A percentile compares a stretch with the other conserved stretches of the same genome.
Evolutionary conservation across 2,113 vertebrate species (phyloP).

Genomic region (Arvicanthis niloticus): DNA sequence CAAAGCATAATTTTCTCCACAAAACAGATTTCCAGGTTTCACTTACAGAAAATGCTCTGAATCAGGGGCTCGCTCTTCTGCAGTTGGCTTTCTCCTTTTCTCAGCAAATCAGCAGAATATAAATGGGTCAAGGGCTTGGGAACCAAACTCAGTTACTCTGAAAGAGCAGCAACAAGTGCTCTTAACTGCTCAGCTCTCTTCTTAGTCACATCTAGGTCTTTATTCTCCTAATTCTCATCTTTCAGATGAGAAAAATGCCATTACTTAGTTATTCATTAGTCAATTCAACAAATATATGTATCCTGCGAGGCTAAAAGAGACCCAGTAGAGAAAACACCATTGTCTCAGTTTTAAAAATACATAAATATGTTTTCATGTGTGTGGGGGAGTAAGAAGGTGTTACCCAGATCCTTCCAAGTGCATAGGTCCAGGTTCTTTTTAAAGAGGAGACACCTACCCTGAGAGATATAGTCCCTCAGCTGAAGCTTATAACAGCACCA

Average conservation of each 20-base stretch:
- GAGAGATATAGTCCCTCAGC: neutral
- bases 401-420: neutral
- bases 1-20: conserved; percentile 34
- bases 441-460: accelerated
- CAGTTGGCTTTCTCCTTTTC: conserved; percentile 43
- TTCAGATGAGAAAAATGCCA: neutral
- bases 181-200: neutral
- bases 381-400: neutral
- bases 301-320: neutral
- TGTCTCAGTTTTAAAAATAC: neutral
- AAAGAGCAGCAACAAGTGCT: neutral
- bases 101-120: conserved; percentile 62
- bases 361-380: neutral
- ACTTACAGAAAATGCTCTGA: conserved; percentile 53
- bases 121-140: conserved; percentile 59
- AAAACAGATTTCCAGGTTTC: conserved; percentile 42
- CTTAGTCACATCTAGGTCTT: neutral
- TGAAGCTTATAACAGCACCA: neutral
- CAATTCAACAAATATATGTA: neutral
- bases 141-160: neutral
- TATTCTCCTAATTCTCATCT: neutral
- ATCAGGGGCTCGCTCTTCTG: conserved; percentile 20
- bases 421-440: neutral
- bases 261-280: neutral
- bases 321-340: neutral